Conservation (phyloP, 1,140 invertebrate genomes). For the Ridgeia piscesae region DNA sequence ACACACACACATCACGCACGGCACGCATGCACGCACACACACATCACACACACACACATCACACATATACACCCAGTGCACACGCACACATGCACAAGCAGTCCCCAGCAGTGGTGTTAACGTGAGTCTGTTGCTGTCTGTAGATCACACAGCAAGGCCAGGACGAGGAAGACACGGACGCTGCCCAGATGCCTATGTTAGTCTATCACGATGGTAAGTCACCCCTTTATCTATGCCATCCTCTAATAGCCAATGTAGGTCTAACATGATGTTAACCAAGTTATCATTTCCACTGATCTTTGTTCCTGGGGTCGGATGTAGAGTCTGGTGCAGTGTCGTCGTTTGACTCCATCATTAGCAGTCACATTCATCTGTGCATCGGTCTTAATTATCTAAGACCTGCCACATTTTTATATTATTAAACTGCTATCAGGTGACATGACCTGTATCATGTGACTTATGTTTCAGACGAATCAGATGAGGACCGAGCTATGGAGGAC, state of each 20-base stretch:
- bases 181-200: slow-evolving; percentile 39
- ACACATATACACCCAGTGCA: neutral
- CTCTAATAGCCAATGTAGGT: neutral
- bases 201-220: slow-evolving; percentile 49
- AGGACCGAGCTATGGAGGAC: slow-evolving; percentile 8
- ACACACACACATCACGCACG: slow-evolving; percentile 47
- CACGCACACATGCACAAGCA: too few relatives aligned
- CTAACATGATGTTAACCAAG: neutral
- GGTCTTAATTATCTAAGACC: neutral
- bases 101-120: neutral
- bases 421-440: neutral
- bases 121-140: neutral
- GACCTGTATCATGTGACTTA: neutral
- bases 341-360: neutral
- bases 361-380: neutral
- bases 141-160: slow-evolving; percentile 39
- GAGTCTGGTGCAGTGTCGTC: neutral
- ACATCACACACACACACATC: slow-evolving; percentile 38
- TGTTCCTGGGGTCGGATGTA: neutral
- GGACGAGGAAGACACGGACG: slow-evolving; percentile 37
- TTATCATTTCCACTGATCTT: too few relatives aligned
- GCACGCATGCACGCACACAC: slow-evolving; percentile 52
- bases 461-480: neutral
- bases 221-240: neutral
- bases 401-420: neutral